Evolutionary conservation across 2,888 invertebrate genomes (phyloP).

Genomic region (Drosophila leonis): DNA sequence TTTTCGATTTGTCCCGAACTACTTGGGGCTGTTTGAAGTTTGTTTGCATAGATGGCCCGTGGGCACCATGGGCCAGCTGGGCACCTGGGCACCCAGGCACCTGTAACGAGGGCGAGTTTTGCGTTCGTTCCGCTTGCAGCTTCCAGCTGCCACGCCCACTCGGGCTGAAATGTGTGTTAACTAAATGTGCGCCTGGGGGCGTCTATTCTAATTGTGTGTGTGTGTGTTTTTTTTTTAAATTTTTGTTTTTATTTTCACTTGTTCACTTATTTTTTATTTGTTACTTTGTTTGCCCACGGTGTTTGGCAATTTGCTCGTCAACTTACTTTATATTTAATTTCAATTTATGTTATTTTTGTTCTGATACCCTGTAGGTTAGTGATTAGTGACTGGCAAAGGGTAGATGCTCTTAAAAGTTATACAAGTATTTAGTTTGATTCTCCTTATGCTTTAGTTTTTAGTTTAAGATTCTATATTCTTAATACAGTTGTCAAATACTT

Average conservation of each 20-base stretch:
- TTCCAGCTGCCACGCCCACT: slow-evolving; percentile 8
- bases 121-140: not conserved
- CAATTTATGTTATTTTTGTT: slow-evolving; percentile 45
- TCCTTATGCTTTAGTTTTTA: too few relatives aligned
- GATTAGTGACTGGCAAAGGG: not conserved
- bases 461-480: too few relatives aligned
- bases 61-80: slow-evolving; percentile 18
- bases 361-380: slow-evolving; percentile 2
- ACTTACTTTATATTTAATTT: slow-evolving; percentile 49
- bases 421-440: not conserved
- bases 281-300: slow-evolving; percentile 29
- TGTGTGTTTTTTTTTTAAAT: slow-evolving; percentile 25
- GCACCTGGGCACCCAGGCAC: not conserved
- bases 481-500: not conserved
- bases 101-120: slow-evolving; percentile 10
- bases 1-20: slow-evolving; percentile 8
- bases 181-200: slow-evolving; percentile 42
- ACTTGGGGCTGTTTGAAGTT: slow-evolving; percentile 12
- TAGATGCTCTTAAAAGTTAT: not conserved
- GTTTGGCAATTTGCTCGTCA: slow-evolving; percentile 29
- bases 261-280: too few relatives aligned
- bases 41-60: slow-evolving; percentile 30
- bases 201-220: slow-evolving; percentile 59
- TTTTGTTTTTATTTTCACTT: slow-evolving; percentile 24
- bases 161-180: slow-evolving; percentile 22